phyloP scores from a whole-genome alignment of 2,797 vertebrate genomes.

The Antrozous pallidus region DNA sequence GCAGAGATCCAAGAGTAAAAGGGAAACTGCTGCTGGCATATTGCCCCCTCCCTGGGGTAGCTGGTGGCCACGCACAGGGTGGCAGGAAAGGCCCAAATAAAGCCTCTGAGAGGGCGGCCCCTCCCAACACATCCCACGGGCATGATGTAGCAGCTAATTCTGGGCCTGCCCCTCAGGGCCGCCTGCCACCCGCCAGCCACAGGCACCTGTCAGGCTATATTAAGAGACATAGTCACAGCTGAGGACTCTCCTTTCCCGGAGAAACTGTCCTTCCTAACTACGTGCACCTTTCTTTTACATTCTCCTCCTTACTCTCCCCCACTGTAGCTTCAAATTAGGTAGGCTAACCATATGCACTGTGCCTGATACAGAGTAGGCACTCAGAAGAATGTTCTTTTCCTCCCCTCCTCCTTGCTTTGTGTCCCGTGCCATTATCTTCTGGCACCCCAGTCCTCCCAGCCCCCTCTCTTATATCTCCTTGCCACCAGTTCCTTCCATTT shows the following conservation, averaged over 20 bases:
- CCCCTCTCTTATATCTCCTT: background rate
- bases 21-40: slow-evolving; percentile 53
- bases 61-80: slow-evolving; percentile 39
- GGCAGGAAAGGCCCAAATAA: slow-evolving; percentile 78
- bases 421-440: background rate
- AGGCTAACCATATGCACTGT: background rate
- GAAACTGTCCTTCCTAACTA: slow-evolving; percentile 52
- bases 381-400: background rate
- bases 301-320: background rate
- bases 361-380: background rate
- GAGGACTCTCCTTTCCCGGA: slow-evolving; percentile 66
- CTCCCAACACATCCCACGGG: slow-evolving; percentile 74
- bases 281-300: slow-evolving; percentile 31
- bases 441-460: background rate
- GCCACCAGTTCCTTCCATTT: background rate
- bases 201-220: slow-evolving; percentile 79
- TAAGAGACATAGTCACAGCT: slow-evolving; percentile 75
- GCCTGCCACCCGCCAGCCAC: slow-evolving; percentile 74
- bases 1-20: slow-evolving; percentile 51
- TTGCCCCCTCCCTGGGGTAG: slow-evolving; percentile 36
- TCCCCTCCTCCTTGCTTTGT: background rate
- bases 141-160: slow-evolving; percentile 80
- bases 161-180: slow-evolving; percentile 73
- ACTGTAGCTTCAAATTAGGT: background rate
- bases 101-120: slow-evolving; percentile 72